Conservation (phyloP, 2,113 vertebrate species). For the Oryzias melastigma region DNA sequence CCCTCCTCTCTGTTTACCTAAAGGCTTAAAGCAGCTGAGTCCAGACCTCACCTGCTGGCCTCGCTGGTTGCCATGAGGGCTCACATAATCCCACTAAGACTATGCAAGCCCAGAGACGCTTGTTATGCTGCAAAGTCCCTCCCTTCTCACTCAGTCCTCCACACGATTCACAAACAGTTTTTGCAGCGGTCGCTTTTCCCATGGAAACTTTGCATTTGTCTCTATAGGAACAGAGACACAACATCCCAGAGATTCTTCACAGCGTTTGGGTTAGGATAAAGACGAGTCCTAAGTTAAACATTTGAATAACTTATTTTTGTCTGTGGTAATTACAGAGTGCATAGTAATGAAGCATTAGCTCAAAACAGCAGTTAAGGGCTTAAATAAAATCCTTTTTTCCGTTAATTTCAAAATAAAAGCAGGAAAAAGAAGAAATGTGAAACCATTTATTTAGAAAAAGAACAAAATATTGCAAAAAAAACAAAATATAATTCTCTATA, state of each 20-base stretch:
- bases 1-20: conserved; percentile 85
- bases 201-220: conserved; percentile 74
- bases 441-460: not conserved
- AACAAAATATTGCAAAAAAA: not conserved
- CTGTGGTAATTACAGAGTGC: no score
- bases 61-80: conserved; percentile 88
- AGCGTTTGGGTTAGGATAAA: no score
- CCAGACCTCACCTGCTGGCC: conserved; percentile 89
- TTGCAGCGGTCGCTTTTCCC: conserved; percentile 62
- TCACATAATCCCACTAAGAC: conserved; percentile 86
- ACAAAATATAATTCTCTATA: not conserved
- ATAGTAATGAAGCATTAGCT: no score
- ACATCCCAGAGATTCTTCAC: no score
- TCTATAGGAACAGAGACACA: conserved; percentile 32
- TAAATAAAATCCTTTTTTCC: no score
- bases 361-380: no score
- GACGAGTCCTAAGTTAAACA: not conserved
- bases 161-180: conserved; percentile 63
- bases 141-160: conserved; percentile 49
- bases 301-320: not conserved
- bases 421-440: not conserved
- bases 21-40: conserved; percentile 85
- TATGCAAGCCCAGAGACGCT: conserved; percentile 72
- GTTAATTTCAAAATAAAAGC: not conserved
- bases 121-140: conserved; percentile 50